Base-by-base conservation (phyloP, 2,797 vertebrate species). In the Sebastes nivosus region DNA sequence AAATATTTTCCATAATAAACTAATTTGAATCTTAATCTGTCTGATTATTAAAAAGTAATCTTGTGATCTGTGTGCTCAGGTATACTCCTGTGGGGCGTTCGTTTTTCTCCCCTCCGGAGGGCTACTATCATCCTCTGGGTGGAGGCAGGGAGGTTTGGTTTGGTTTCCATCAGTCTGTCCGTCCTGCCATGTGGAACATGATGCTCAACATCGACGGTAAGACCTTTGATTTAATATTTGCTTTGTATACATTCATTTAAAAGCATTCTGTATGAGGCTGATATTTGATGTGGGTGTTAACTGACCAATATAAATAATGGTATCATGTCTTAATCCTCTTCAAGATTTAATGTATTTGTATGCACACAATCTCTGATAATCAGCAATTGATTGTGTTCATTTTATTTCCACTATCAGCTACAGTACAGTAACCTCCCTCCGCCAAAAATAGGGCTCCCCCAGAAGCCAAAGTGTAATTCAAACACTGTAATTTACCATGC, bases 121-220 rank as follows among this genome's bases (percentile, higher is more conserved):
- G 98, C 36, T 99, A 99, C 79, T 99, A 99, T 89, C 98, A 99
- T 91, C 98, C 98, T 13, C 93, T 99, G 65, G 98, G 98, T 5
- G 98, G 98, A 9, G 98, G 98, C 29, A 94, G 98, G 81, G 98
- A 99, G 88, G 98, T 99, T 71, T 99, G 98, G 98, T 99, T 99
- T 64, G 98, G 98, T 50, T 99, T 99, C 89, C 98, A 99, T 88
- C 98, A 99, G 93, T 99, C 98, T 1, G 98, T 99, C 92, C 96
- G 98, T 82, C 98, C 98, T 10, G 98, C 97, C 58, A 99, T 99
- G 98, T 99, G 98, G 98, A 99, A 99, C 89, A 99, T 99, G 98
- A 99, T 99, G 98, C 98, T 99, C 74, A 99, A 99, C 89, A 99
- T 99, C 0, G 98, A 99, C 25, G 98, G 98, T 99, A 93, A 68